Evolutionary conservation across 2,888 invertebrate species (phyloP), one percentile per base, ranked within the genome.

Genomic region (Dexiosoma caninum): DNA sequence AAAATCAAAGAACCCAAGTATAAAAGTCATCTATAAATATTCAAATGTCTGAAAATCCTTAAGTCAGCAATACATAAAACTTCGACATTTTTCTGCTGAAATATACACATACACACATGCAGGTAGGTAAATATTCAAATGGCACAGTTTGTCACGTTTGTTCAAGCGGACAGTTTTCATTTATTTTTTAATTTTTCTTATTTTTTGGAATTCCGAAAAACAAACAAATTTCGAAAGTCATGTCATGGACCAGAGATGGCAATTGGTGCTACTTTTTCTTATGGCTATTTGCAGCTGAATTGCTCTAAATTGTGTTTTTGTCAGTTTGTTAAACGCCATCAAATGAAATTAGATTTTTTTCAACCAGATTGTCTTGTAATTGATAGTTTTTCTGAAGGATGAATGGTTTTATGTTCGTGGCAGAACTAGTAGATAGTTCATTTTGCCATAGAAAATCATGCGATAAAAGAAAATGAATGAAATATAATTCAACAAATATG

Each of bases 171-270:
- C 16, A n/a, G n/a, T 66, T 49, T 49, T 16, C 3, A 6, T 7
- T 49, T 35, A 49, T 64, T 42, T 27, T 7, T 49, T 35, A 49
- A 49, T 42, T 27, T 30, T 46, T 66, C 46, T 19, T 8, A 2
- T 19, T 14, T 14, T 23, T 19, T 16, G n/a, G 55, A 40, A 44
- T 19, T 49, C 21, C 10, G 2, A 21, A 59, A 46, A 69, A 40
- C 42, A 79, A 80, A 66, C 70, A 80, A 75, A 76, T 80, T 66
- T 46, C 49, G 21, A 59, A 74, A 66, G 23, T 51, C 69, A 77
- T 77, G 42, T 69, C 77, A 64, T 77, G 72, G 53, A 46, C 19
- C 67, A 76, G 16, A 81, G 55, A 69, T 55, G 66, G 35, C 66
- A 76, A 51, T 53, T 42, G 69, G 53, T 64, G 53, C 27, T 27